Conservation (phyloP, 2,113 vertebrate species). For the Petaurus breviceps region DNA sequence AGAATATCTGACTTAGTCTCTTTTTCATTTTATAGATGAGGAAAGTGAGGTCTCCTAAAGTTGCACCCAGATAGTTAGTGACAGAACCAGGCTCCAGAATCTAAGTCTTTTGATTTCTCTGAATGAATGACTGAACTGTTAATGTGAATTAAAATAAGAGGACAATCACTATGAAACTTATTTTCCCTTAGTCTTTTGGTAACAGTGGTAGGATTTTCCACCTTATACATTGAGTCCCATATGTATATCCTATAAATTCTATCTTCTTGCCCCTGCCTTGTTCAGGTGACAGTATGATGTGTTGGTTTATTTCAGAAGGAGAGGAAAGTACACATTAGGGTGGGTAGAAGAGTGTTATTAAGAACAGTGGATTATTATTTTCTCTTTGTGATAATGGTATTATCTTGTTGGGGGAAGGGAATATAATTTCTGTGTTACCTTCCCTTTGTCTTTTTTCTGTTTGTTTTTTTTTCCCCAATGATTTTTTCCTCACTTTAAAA, state of each 20-base stretch:
- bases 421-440: not conserved
- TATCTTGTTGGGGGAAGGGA: not conserved
- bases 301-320: not conserved
- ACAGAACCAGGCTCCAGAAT: not conserved
- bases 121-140: not conserved
- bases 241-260: not conserved
- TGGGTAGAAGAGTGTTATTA: not conserved
- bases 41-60: not conserved
- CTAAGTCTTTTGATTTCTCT: not conserved
- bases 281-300: not conserved
- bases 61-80: not conserved
- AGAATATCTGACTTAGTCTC: not conserved
- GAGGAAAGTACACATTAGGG: not conserved
- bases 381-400: not conserved
- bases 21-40: not conserved
- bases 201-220: not conserved
- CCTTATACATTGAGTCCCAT: not conserved
- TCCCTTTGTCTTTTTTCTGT: not conserved
- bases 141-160: not conserved
- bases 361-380: not conserved
- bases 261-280: not conserved
- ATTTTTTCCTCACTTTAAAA: not conserved
- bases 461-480: not conserved
- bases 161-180: not conserved
- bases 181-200: not conserved